Percentiles rank a stretch among this genome's conserved stretches.
phyloP scores from a whole-genome alignment of 2,113 vertebrate species.

The Oophaga pumilio region DNA sequence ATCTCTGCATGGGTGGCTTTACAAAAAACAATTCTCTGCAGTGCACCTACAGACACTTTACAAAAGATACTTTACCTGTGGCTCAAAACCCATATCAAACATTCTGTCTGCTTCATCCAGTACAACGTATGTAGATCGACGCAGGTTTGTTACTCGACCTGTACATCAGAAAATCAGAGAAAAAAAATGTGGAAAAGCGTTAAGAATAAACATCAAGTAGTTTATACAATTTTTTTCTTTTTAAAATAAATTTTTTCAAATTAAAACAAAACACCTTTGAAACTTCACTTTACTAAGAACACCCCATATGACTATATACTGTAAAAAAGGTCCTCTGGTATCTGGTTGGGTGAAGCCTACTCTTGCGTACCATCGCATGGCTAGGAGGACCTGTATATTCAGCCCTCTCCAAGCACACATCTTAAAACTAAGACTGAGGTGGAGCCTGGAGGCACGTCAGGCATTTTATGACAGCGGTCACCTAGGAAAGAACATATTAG shows the following conservation, averaged over 20 bases:
- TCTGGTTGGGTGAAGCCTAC: slow-evolving; percentile 74
- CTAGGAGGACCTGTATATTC: slow-evolving; percentile 95
- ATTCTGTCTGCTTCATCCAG: slow-evolving; percentile 98
- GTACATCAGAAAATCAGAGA: slow-evolving; percentile 67
- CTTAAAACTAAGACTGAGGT: slow-evolving; percentile 95
- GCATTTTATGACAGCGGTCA: slow-evolving; percentile 93
- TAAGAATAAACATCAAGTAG: neutral
- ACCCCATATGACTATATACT: slow-evolving; percentile 69
- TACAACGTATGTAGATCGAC: slow-evolving; percentile 92
- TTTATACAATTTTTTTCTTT: neutral
- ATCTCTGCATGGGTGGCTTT: no score
- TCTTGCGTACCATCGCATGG: slow-evolving; percentile 96
- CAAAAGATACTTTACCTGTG: slow-evolving; percentile 79
- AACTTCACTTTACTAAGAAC: slow-evolving; percentile 56
- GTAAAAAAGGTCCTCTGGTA: slow-evolving; percentile 71
- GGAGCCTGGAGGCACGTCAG: slow-evolving; percentile 92
- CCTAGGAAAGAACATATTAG: slow-evolving; percentile 99
- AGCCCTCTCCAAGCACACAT: slow-evolving; percentile 91
- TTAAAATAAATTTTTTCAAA: slow-evolving; percentile 50
- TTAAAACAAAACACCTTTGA: slow-evolving; percentile 66
- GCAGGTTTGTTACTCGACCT: slow-evolving; percentile 97
- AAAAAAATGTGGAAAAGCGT: slow-evolving; percentile 63
- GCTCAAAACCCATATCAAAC: slow-evolving; percentile 99
- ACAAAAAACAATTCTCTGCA: no score
- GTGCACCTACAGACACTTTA: neutral